Conservation (phyloP, 2,113 vertebrate genomes). For the Cyanistes caeruleus region DNA sequence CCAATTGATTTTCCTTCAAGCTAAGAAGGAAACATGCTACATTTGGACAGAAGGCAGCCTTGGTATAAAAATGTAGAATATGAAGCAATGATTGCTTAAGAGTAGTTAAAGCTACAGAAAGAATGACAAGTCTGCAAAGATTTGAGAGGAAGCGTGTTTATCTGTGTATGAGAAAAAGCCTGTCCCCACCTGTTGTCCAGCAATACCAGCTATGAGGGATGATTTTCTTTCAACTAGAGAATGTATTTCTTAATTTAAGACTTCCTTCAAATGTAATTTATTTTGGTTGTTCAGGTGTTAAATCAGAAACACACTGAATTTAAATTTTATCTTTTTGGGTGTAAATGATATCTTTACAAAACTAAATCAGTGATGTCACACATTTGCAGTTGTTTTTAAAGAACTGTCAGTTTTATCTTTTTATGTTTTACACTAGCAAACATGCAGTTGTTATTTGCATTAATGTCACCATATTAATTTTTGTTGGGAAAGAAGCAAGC, state of each 20-base stretch:
- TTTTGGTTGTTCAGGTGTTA: not conserved
- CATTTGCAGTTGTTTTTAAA: not conserved
- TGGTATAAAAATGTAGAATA: not conserved
- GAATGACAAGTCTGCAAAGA: not conserved
- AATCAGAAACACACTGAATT: not conserved
- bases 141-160: not conserved
- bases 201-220: not conserved
- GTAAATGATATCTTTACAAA: not conserved
- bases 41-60: not conserved
- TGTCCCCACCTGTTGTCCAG: not conserved
- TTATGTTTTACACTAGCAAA: not conserved
- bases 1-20: not conserved
- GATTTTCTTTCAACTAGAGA: not conserved
- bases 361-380: not conserved
- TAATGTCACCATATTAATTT: not conserved
- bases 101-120: not conserved
- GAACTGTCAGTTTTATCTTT: not conserved
- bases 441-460: not conserved
- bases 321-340: not conserved
- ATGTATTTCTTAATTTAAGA: not conserved
- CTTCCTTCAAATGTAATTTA: not conserved
- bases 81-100: not conserved
- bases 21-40: not conserved
- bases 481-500: not conserved
- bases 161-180: not conserved